phyloP scores from a whole-genome alignment of 2,888 invertebrate genomes.

The Erpobdella octoculata region DNA sequence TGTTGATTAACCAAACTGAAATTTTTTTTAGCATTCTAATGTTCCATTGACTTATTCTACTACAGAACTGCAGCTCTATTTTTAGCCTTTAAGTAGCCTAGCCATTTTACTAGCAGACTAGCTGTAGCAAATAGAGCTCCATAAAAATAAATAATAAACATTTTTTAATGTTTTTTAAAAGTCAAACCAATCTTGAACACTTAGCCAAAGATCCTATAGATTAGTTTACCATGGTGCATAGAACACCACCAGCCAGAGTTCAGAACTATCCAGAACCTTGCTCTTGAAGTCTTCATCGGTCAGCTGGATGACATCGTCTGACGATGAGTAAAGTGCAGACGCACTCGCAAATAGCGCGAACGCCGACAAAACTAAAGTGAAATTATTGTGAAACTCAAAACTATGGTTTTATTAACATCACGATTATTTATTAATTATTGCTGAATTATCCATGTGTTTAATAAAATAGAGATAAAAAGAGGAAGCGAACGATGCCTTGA shows the following conservation, averaged over 20 bases:
- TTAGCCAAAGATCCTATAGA: too few species aligned
- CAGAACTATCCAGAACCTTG: conserved; percentile 72
- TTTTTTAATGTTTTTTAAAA: too few species aligned
- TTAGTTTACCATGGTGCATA: conserved; percentile 97
- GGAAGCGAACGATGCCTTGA: too few species aligned
- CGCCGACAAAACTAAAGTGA: background rate
- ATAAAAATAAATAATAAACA: too few species aligned
- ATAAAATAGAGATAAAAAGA: too few species aligned
- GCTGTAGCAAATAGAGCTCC: too few species aligned
- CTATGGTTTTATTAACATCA: background rate
- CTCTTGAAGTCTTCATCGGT: conserved; percentile 92
- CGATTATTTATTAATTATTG: background rate
- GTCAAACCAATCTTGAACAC: too few species aligned
- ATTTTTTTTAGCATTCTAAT: too few species aligned
- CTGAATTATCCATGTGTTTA: background rate
- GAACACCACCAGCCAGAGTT: conserved; percentile 90
- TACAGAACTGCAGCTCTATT: too few species aligned
- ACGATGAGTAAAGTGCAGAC: conserved; percentile 31
- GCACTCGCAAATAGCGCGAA: background rate
- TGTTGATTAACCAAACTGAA: background rate
- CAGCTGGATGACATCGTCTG: conserved; percentile 72
- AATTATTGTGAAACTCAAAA: background rate
- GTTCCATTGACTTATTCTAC: too few species aligned
- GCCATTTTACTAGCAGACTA: too few species aligned
- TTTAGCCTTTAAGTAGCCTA: too few species aligned